Base-by-base conservation (phyloP, 1,140 invertebrate species). In the Archivesica marissinica region DNA sequence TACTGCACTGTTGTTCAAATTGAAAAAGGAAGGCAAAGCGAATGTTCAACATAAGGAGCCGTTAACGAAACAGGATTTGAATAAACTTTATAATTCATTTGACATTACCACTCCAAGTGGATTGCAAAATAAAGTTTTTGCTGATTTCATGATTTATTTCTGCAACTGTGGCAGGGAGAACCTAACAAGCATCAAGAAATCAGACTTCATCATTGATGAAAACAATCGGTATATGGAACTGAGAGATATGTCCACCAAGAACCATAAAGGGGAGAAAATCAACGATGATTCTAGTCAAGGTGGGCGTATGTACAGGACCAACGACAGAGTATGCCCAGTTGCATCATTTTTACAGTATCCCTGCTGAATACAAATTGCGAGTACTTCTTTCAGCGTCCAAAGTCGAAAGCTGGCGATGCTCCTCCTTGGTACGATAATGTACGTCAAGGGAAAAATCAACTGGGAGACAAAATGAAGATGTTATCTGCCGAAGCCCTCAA, bases 101-200 rank as follows among this genome's bases (percentile, higher is more conserved):
- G 77, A 86, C 76, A 0, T 44, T 13, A 23, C 66, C 20, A 80
- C 68, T 20, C 84, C 68, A 17, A 28, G 25, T 39, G 76, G 77
- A 9, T 35, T 86, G 20, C 84, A 86, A 33, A 33, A 74, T 30
- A 75, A 86, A 39, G 68, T 80, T 17, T 86, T 86, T 66, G 56
- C 76, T 33, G 84, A 86, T 33, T 86, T 80, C 33, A 80, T 86
- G 84, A 47, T 80, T 17, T 64, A 54, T 33, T 74, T 80, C 28
- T 86, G 84, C 44, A 86, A 75, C n/a, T 39, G 84, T 7, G 84
- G 84, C 9, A 35, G 84, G 9, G 66, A 86, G 39, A 80, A 80
- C n/a, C 41, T 80, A 7, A 56, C 61, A 47, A 50, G 78, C 11
- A 56, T 85, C 11, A 59, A 54, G 13, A 85, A 85, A 33, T 23